Percentiles rank a stretch among this genome's conserved stretches.
Evolutionary conservation across 2,113 vertebrate species (phyloP).

Genomic region (Notarius quadriscutis): DNA sequence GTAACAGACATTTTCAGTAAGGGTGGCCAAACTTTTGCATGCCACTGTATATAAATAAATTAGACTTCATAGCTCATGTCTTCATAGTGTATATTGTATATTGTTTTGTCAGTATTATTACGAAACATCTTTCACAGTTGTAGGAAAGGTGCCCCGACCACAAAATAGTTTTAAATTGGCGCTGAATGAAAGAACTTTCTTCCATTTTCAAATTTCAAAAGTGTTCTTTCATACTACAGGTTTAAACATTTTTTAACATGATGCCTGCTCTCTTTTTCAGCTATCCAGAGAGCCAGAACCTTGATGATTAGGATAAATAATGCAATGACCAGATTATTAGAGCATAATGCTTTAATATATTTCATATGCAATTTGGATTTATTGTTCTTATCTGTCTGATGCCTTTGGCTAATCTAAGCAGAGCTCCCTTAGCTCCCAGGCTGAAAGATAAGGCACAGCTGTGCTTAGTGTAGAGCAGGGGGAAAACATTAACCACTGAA

Average conservation of each 20-base stretch:
- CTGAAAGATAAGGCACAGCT: slow-evolving; percentile 82
- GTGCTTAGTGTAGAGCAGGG: slow-evolving; percentile 83
- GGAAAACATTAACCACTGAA: slow-evolving; percentile 83
- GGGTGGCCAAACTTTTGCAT: no score
- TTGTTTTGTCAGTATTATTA: background rate
- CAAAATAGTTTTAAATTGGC: background rate
- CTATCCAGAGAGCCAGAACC: slow-evolving; percentile 6
- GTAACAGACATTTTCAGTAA: no score
- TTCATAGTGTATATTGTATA: no score
- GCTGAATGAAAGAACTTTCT: background rate
- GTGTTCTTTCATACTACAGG: background rate
- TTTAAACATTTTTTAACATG: slow-evolving; percentile 21
- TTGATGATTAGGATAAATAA: slow-evolving; percentile 83
- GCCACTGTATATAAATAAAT: no score
- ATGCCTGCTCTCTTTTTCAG: slow-evolving; percentile 32
- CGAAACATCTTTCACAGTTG: background rate
- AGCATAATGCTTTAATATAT: slow-evolving; percentile 93
- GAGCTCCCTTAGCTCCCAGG: slow-evolving; percentile 84
- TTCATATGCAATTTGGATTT: slow-evolving; percentile 93
- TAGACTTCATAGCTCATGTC: no score
- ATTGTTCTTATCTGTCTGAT: slow-evolving; percentile 88
- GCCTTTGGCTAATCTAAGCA: slow-evolving; percentile 84
- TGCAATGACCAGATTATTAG: slow-evolving; percentile 90
- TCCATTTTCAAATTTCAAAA: background rate
- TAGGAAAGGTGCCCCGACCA: background rate